Conservation (phyloP, 2,797 vertebrate genomes). For the Meriones psammophilus region DNA sequence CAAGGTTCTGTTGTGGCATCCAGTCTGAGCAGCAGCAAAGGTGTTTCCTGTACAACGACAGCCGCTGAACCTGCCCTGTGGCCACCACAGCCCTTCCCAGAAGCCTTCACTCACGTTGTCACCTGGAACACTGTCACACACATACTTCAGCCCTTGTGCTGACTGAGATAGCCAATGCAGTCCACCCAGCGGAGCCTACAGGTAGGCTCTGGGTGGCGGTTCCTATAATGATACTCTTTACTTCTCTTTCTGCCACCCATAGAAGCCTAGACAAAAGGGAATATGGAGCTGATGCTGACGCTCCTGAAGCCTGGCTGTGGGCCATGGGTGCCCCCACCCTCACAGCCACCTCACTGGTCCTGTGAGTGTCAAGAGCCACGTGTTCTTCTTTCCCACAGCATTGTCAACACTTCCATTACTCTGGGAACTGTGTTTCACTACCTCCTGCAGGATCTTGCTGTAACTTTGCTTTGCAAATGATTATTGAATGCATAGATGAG, state of each 20-base stretch:
- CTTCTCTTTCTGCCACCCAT: neutral
- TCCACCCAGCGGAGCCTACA: neutral
- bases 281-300: neutral
- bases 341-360: neutral
- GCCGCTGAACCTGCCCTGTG: neutral
- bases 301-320: neutral
- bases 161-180: accelerated
- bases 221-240: neutral
- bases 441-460: neutral
- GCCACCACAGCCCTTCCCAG: conserved; percentile 57
- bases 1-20: neutral
- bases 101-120: neutral
- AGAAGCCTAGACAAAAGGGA: neutral
- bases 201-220: neutral
- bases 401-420: neutral
- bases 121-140: neutral
- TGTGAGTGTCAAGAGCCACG: neutral
- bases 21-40: conserved; percentile 72
- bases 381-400: neutral
- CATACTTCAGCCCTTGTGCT: neutral
- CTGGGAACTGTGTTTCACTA: neutral
- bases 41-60: conserved; percentile 73
- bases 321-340: neutral
- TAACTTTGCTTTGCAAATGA: neutral
- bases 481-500: neutral